phyloP scores from a whole-genome alignment of 2,113 vertebrate genomes.

The Pteronura brasiliensis region DNA sequence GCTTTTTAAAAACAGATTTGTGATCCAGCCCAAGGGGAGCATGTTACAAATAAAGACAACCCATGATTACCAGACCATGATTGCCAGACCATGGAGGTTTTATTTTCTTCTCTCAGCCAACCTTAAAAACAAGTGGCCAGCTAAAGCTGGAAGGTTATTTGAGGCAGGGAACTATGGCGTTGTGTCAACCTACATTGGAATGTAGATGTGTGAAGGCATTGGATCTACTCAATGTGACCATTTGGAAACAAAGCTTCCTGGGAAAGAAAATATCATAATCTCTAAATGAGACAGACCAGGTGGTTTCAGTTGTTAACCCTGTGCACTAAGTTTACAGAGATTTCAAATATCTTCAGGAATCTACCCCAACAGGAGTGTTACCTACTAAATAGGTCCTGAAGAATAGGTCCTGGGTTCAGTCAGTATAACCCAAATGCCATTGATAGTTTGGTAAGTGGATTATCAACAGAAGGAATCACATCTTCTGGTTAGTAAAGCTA shows the following conservation, averaged over 20 bases:
- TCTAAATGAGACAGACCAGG: not conserved
- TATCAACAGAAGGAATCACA: not conserved
- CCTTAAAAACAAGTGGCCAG: not conserved
- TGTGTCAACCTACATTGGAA: not conserved
- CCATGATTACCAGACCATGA: not conserved
- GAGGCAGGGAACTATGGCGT: not conserved
- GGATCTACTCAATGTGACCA: not conserved
- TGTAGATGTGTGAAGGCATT: not conserved
- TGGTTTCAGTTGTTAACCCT: not conserved
- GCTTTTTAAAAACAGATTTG: conserved; percentile 4
- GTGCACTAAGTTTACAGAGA: not conserved
- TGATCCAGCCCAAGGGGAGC: not conserved
- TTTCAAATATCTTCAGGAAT: not conserved
- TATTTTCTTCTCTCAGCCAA: conserved; percentile 42
- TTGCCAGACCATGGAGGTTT: conserved; percentile 32
- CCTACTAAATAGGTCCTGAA: not conserved
- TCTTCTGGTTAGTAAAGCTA: not conserved
- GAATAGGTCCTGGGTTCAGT: not conserved
- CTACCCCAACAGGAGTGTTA: not conserved
- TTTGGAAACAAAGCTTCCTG: conserved; percentile 36
- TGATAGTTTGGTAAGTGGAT: not conserved
- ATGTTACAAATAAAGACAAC: not conserved
- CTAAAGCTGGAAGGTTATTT: not conserved
- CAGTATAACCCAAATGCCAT: not conserved
- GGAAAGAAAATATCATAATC: not conserved